A percentile compares a stretch with the other conserved stretches of the same genome.
These are phyloP conservation scores for Zootoca vivipara DNA, from an alignment of 2,113 vertebrate genomes.

Conservation along the genomic window DNA sequence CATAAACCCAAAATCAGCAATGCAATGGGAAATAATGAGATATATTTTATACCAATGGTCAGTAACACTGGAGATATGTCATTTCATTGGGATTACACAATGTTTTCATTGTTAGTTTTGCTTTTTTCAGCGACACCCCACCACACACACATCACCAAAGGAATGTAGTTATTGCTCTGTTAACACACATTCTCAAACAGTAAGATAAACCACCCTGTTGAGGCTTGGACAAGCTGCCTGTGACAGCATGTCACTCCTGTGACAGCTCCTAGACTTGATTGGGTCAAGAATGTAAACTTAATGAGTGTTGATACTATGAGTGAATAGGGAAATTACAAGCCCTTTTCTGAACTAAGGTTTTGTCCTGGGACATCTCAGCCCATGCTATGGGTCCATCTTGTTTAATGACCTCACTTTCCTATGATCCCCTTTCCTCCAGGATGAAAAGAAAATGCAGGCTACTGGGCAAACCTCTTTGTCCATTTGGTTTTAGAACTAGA, in stretches of 20 bases:
- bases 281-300: background rate
- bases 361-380: background rate
- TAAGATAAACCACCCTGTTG: background rate
- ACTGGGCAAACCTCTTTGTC: background rate
- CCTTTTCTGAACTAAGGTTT: background rate
- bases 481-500: background rate
- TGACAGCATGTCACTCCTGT: background rate
- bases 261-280: background rate
- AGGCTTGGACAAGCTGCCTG: background rate
- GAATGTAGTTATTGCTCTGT: too few relatives aligned
- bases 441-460: background rate
- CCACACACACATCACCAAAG: too few relatives aligned
- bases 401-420: background rate
- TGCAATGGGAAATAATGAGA: background rate
- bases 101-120: background rate
- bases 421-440: background rate
- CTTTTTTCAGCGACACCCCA: background rate
- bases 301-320: too few relatives aligned
- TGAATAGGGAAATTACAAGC: background rate
- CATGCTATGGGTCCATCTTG: background rate
- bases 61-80: too few relatives aligned
- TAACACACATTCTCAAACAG: background rate
- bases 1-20: background rate
- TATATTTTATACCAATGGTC: background rate
- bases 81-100: background rate